Evolutionary conservation across 2,797 vertebrate genomes (phyloP), one percentile per base, ranked within the genome.

Genomic region (Microctenopoma steveboyesi): DNA sequence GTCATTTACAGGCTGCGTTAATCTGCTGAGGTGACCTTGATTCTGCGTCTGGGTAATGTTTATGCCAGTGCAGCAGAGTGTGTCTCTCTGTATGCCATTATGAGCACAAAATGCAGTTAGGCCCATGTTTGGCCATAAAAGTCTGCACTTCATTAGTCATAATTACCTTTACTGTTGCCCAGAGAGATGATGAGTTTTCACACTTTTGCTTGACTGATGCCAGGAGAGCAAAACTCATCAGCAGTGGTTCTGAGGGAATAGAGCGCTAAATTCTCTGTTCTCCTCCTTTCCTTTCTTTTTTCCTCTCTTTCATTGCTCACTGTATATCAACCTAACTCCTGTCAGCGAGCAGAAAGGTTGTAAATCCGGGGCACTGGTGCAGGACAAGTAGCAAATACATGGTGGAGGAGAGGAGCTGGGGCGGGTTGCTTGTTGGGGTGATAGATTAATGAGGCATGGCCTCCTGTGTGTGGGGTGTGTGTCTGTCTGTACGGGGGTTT

Each of bases 11-110:
- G 81, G 68, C 88, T 86, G 69, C 56, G 83, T 83, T 93, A 91
- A 93, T 92, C 91, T 91, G 82, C 81, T 6, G 85, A 78, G 92
- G 90, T 94, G 89, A 94, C 93, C 92, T 94, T 94, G 88, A 88
- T 88, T 89, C 82, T 58, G 71, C 47, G 63, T 84, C 85, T 90
- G 88, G 62, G 68, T 88, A 78, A 86, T 90, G 89, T 88, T 90
- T 87, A 74, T 89, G 85, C 80, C 82, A 82, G 81, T 73, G 88
- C 82, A 83, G 83, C 79, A 75, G 90, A 83, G 87, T 79, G 81
- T 74, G 74, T 79, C 78, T 86, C 68, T 82, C 59, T 81, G 39
- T 84, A 49, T 73, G 80, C 81, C 76, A 88, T 88, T 71, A 89
- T 75, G 81, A 81, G 75, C 75, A 74, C 74, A 69, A 88, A 92